A percentile compares a stretch with the other conserved stretches of the same genome.
These are phyloP conservation scores for Papilio polytes DNA, from an alignment of 1,140 invertebrate genomes.

Conservation along the genomic window DNA sequence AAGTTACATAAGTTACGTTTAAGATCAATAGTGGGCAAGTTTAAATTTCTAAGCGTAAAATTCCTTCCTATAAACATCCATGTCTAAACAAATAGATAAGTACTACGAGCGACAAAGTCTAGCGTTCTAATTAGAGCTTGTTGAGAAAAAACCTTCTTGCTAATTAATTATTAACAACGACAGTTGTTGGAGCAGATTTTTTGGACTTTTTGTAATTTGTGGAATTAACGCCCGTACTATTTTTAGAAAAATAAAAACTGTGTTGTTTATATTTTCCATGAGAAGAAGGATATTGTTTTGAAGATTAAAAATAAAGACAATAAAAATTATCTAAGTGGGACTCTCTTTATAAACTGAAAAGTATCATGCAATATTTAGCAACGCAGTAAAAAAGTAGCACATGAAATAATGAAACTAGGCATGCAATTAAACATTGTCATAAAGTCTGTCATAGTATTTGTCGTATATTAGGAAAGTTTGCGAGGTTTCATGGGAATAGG, in stretches of 20 bases:
- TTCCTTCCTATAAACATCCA: no score
- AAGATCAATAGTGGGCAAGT: no score
- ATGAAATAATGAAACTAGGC: constrained; percentile 8
- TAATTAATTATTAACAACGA: constrained; percentile 4
- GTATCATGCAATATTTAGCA: neutral
- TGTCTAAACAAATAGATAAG: no score
- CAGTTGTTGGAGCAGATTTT: neutral
- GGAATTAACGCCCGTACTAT: neutral
- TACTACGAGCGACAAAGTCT: no score
- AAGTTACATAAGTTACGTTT: no score
- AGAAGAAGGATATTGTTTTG: no score
- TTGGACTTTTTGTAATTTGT: neutral
- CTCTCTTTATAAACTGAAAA: neutral
- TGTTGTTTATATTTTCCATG: no score
- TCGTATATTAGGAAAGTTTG: constrained; percentile 33
- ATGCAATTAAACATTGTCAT: constrained; percentile 33
- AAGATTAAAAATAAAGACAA: no score
- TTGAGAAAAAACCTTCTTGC: neutral
- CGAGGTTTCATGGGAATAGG: constrained; percentile 29
- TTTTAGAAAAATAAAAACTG: neutral
- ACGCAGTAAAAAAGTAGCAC: constrained; percentile 9
- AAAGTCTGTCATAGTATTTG: constrained; percentile 7
- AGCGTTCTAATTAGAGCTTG: neutral
- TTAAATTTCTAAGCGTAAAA: no score
- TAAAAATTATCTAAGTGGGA: no score